Conservation (phyloP, 2,113 vertebrate species). For the Bettongia penicillata region DNA sequence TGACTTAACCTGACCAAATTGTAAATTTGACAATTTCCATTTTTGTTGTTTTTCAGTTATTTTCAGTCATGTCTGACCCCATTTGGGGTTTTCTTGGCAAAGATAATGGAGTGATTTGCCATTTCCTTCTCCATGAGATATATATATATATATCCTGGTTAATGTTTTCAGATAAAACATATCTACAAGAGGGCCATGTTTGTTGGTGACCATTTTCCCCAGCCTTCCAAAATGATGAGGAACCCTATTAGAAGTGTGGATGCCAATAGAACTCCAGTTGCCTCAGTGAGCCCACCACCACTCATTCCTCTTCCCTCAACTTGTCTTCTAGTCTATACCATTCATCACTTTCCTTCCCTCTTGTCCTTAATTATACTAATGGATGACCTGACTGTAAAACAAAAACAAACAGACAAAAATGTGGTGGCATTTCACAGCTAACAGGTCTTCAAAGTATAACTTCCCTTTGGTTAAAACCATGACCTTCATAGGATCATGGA, state of each 20-base stretch:
- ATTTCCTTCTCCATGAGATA: not conserved
- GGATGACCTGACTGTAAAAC: not conserved
- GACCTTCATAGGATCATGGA: not conserved
- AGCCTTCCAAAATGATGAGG: not conserved
- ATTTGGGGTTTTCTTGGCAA: not conserved
- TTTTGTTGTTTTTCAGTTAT: not conserved
- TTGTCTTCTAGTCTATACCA: not conserved
- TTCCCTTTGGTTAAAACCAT: not conserved
- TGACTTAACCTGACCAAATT: not conserved
- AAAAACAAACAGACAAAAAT: not conserved
- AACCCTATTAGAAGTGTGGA: not conserved
- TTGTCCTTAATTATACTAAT: not conserved
- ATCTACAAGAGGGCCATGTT: not conserved
- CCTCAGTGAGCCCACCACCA: not conserved
- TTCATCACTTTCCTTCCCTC: not conserved
- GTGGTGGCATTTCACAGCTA: not conserved
- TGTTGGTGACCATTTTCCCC: not conserved
- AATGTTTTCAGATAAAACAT: not conserved
- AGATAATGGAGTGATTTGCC: not conserved
- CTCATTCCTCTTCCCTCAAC: not conserved
- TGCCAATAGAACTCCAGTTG: not conserved
- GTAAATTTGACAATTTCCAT: not conserved
- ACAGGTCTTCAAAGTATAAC: not conserved
- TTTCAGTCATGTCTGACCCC: not conserved
- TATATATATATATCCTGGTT: not conserved